Conservation (phyloP, 2,797 vertebrate genomes). For the Hydrocynus forskahlii region DNA sequence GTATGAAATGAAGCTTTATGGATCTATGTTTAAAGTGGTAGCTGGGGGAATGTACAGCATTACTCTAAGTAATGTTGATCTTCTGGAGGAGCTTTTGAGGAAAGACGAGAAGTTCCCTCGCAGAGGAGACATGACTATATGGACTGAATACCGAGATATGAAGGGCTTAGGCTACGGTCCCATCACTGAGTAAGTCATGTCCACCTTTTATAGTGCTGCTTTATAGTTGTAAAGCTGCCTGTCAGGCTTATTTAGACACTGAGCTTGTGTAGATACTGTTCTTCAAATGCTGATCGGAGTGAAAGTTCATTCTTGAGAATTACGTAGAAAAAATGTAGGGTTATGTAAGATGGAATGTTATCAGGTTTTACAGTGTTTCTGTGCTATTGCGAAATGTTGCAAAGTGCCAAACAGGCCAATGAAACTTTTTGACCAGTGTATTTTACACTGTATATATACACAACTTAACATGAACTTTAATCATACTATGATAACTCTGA, state of each 20-base stretch:
- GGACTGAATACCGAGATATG: slow-evolving; percentile 88
- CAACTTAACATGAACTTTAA: not conserved
- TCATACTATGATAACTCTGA: not conserved
- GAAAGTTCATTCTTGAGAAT: not conserved
- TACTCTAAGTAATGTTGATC: slow-evolving; percentile 79
- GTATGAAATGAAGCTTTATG: slow-evolving; percentile 79
- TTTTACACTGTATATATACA: not conserved
- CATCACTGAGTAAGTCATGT: slow-evolving; percentile 85
- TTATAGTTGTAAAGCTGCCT: not conserved
- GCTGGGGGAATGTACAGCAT: slow-evolving; percentile 63
- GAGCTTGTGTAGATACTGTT: not conserved
- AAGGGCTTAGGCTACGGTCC: slow-evolving; percentile 84
- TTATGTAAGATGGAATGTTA: not conserved
- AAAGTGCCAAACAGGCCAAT: not conserved
- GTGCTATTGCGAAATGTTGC: not conserved
- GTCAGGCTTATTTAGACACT: not conserved
- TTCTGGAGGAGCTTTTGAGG: slow-evolving; percentile 87
- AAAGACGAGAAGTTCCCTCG: slow-evolving; percentile 88
- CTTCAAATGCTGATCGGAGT: not conserved
- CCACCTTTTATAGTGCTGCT: not conserved
- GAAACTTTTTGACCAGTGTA: not conserved
- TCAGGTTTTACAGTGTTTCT: not conserved
- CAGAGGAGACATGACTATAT: slow-evolving; percentile 85
- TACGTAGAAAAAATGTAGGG: no score
- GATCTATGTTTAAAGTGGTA: slow-evolving; percentile 82